A percentile compares a stretch with the other conserved stretches of the same genome.
phyloP scores from a whole-genome alignment of 2,888 invertebrate species.

The Acleris literana region DNA sequence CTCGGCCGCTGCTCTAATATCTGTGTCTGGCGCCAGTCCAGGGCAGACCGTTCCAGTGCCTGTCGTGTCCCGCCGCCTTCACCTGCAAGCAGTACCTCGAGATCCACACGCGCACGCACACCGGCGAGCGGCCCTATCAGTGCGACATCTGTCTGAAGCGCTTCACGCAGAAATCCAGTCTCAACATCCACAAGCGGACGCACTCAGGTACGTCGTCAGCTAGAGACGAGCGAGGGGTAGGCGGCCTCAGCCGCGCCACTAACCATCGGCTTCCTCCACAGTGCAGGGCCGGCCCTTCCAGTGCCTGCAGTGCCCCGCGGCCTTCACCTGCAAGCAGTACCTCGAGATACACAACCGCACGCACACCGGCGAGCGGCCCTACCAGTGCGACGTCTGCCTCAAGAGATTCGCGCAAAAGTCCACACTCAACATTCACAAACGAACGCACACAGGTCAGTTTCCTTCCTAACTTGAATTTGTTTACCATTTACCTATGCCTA shows the following conservation, averaged over 20 bases:
- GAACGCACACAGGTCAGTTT: slow-evolving; percentile 87
- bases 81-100: slow-evolving; percentile 85
- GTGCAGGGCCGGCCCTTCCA: slow-evolving; percentile 84
- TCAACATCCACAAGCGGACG: slow-evolving; percentile 91
- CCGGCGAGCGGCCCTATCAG: slow-evolving; percentile 84
- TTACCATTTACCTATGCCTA: slow-evolving; percentile 25
- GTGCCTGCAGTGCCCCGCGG: slow-evolving; percentile 84
- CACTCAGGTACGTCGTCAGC: slow-evolving; percentile 84
- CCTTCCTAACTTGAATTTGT: slow-evolving; percentile 35
- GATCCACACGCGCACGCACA: slow-evolving; percentile 86
- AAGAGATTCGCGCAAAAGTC: slow-evolving; percentile 93
- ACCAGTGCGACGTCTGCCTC: slow-evolving; percentile 89
- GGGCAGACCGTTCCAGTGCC: slow-evolving; percentile 84
- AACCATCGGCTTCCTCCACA: slow-evolving; percentile 61
- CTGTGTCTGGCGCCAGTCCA: slow-evolving; percentile 83
- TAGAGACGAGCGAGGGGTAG: slow-evolving; percentile 54
- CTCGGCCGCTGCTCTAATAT: slow-evolving; percentile 80
- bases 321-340: slow-evolving; percentile 84
- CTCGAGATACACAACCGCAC: slow-evolving; percentile 82
- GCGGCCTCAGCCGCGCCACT: slow-evolving; percentile 43
- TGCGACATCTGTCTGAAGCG: slow-evolving; percentile 91
- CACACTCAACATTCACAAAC: slow-evolving; percentile 91
- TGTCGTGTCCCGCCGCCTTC: slow-evolving; percentile 84
- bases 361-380: slow-evolving; percentile 82
- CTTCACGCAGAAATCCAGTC: slow-evolving; percentile 92